phyloP scores from a whole-genome alignment of 2,797 vertebrate species.

The Helicolenus hilgendorfi region DNA sequence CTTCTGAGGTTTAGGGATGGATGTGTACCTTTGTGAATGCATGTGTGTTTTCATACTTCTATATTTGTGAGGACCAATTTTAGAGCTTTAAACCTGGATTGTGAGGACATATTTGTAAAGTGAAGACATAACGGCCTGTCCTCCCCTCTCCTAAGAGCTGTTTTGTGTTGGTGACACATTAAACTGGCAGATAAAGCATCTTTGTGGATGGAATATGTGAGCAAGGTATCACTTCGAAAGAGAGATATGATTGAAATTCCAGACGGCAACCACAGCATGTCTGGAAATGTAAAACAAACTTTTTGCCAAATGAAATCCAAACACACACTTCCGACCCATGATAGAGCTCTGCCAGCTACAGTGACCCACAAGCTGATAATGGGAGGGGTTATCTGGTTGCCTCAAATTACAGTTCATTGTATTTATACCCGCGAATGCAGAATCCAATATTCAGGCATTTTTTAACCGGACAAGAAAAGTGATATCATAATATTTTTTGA shows the following conservation, averaged over 20 bases:
- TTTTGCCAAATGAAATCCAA: conserved; percentile 5
- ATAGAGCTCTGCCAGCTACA: background rate
- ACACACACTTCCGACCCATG: background rate
- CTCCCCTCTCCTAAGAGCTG: background rate
- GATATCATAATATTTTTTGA: background rate
- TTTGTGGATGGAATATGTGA: background rate
- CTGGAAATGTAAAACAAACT: background rate
- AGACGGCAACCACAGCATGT: background rate
- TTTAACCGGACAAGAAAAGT: background rate
- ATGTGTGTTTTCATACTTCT: background rate
- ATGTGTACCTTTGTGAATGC: background rate
- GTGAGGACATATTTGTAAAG: background rate
- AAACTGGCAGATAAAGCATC: background rate
- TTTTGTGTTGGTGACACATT: background rate
- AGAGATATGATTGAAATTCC: background rate
- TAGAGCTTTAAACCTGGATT: background rate
- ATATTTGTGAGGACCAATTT: background rate
- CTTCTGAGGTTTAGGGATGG: conserved; percentile 41
- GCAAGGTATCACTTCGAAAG: background rate
- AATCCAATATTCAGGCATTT: background rate
- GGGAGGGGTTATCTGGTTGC: background rate
- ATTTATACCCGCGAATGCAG: background rate
- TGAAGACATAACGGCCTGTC: background rate
- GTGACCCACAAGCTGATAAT: background rate
- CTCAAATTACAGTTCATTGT: background rate